phyloP scores from a whole-genome alignment of 2,888 invertebrate genomes.

The Eurois occulta region DNA sequence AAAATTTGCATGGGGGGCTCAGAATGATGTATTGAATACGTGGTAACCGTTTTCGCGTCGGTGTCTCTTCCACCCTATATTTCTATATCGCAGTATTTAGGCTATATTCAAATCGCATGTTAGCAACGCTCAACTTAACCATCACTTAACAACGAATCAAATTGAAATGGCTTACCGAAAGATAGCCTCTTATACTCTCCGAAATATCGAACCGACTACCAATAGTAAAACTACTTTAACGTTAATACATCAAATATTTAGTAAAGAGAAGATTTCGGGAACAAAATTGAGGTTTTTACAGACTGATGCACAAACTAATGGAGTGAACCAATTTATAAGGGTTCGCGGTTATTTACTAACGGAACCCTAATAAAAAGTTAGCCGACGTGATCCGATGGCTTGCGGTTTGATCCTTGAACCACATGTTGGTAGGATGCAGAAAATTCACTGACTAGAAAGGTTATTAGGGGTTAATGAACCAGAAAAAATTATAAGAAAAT shows the following conservation, averaged over 20 bases:
- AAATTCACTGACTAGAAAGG: background rate
- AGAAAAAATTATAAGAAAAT: background rate
- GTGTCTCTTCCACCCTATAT: no score
- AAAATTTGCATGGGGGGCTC: no score
- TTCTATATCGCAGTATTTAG: background rate
- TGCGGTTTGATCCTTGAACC: constrained; percentile 26
- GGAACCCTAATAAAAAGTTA: constrained; percentile 54
- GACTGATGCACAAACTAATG: constrained; percentile 44
- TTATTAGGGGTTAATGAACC: background rate
- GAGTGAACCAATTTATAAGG: constrained; percentile 53
- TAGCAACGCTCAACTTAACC: background rate
- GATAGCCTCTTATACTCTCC: background rate
- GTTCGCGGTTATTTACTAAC: constrained; percentile 42
- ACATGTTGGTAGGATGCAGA: constrained; percentile 29
- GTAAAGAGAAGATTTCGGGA: constrained; percentile 4
- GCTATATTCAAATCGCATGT: background rate
- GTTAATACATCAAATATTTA: constrained; percentile 30
- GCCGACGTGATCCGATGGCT: constrained; percentile 28
- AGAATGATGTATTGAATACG: no score
- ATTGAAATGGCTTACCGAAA: background rate
- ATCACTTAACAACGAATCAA: background rate
- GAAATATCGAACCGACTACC: background rate
- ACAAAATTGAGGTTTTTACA: constrained; percentile 26
- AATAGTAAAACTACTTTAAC: constrained; percentile 9
- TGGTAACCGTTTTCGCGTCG: no score